Evolutionary conservation across 2,888 invertebrate genomes (phyloP), one percentile per base, ranked within the genome.

Genomic region (Oconnorella tubifera): DNA sequence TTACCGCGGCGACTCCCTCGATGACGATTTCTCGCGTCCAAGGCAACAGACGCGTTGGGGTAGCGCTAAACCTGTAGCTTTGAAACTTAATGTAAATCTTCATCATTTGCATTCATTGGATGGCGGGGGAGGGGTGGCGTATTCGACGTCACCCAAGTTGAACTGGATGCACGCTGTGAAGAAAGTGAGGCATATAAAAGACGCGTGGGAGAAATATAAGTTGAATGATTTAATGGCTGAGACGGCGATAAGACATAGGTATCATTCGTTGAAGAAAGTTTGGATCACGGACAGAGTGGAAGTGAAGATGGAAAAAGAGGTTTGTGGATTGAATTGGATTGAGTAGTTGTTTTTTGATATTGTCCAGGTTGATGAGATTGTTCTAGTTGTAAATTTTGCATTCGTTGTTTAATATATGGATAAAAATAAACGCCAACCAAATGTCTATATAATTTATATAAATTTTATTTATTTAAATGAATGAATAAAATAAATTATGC

Each of bases 131-230:
- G 32, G 31, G 1, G 19, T 33, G 19, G 40, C 55, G 31, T 49
- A 25, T 14, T 59, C 56, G 3, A 29, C 62, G n/a, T 63, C 63
- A 4, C 64, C 59, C n/a, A 32, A 63, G 25, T 14, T 60, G 27
- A 67, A 67, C 59, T 70, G 70, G 70, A 63, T 65, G 32, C 64
- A 65, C 10, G 70, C 70, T 4, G 55, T 69, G 27, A 55, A 64
- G 51, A 60, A 65, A 59, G 51, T 64, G 27, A 49, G 51, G 3
- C 50, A 58, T 33, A 65, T 80, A 72, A 73, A 76, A 49, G 85
- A 85, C 73, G 84, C 85, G 0, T 85, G 85, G 85, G 80, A 81
- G 66, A 76, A 80, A 65, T 84, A 83, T 71, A 82, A 83, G 67
- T 78, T 85, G 40, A 82, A 83, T 59, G 78, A 82, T 33, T 77